Conservation (phyloP, 2,797 vertebrate species). For the Ispidina lecontei region DNA sequence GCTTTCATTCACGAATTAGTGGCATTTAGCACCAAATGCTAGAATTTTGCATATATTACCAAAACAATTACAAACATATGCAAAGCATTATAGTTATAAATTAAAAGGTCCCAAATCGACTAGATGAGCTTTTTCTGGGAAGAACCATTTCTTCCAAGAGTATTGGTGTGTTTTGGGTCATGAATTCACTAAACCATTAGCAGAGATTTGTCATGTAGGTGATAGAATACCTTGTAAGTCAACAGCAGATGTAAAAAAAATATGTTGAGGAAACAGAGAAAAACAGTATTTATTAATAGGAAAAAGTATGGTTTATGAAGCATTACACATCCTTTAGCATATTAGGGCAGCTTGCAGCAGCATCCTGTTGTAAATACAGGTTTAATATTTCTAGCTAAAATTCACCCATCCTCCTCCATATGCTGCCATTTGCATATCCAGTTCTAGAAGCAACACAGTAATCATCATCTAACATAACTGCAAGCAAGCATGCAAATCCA, state of each 20-base stretch:
- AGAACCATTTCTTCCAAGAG: constrained; percentile 5
- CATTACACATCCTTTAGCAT: constrained; percentile 21
- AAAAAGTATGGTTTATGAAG: constrained; percentile 31
- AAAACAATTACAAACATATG: constrained; percentile 41
- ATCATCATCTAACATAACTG: neutral
- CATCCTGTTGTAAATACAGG: constrained; percentile 28
- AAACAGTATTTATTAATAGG: constrained; percentile 72
- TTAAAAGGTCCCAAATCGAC: constrained; percentile 46
- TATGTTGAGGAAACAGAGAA: constrained; percentile 49
- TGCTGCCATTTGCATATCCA: neutral
- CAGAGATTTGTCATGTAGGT: constrained; percentile 9
- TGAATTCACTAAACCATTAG: neutral
- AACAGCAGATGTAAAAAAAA: constrained; percentile 58
- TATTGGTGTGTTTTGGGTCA: neutral
- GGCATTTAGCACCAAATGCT: neutral
- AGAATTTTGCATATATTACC: constrained; percentile 1
- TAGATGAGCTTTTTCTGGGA: constrained; percentile 39
- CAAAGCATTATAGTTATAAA: constrained; percentile 28
- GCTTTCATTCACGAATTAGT: constrained; percentile 13
- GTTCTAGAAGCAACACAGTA: constrained; percentile 20
- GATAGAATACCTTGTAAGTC: constrained; percentile 44
- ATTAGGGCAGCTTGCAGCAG: constrained; percentile 19
- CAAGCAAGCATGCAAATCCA: neutral
- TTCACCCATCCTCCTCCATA: neutral
- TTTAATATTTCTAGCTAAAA: constrained; percentile 51